Conservation (phyloP, 2,113 vertebrate genomes). For the Corvus moneduloides region DNA sequence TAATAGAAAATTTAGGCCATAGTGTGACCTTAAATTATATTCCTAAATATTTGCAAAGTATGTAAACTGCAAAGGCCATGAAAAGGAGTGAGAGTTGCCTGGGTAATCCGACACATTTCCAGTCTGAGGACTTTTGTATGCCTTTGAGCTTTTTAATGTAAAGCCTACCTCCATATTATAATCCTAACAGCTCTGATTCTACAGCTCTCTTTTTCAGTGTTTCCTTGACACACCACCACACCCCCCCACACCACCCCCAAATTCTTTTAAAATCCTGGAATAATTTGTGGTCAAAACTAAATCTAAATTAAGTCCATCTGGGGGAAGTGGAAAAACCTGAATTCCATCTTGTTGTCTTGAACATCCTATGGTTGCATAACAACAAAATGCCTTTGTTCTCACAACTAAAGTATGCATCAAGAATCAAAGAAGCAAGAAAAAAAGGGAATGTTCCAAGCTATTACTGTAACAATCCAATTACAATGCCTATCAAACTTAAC, state of each 20-base stretch:
- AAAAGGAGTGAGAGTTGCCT: not conserved
- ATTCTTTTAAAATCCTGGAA: not conserved
- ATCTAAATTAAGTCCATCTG: slow-evolving; percentile 31
- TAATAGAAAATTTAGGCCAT: not conserved
- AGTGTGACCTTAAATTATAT: not conserved
- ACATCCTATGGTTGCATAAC: slow-evolving; percentile 71
- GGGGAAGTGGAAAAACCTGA: slow-evolving; percentile 34
- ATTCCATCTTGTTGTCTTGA: slow-evolving; percentile 63
- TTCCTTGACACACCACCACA: not conserved
- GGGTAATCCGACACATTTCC: not conserved
- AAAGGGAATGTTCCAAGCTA: slow-evolving; percentile 86
- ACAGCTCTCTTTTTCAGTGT: not conserved
- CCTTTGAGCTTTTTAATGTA: not conserved
- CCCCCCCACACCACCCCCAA: not conserved
- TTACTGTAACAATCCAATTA: slow-evolving; percentile 99
- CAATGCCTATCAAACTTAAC: slow-evolving; percentile 99
- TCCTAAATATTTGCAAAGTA: not conserved
- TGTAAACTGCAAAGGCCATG: not conserved
- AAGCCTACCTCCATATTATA: not conserved
- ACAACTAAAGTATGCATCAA: slow-evolving; percentile 72
- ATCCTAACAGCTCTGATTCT: not conserved
- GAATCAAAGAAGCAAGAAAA: slow-evolving; percentile 84
- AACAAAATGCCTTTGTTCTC: slow-evolving; percentile 80
- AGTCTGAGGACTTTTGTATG: not conserved
- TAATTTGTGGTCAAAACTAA: slow-evolving; percentile 20